Evolutionary conservation across 2,888 invertebrate species (phyloP).

Genomic region (Microplitis deprimator): DNA sequence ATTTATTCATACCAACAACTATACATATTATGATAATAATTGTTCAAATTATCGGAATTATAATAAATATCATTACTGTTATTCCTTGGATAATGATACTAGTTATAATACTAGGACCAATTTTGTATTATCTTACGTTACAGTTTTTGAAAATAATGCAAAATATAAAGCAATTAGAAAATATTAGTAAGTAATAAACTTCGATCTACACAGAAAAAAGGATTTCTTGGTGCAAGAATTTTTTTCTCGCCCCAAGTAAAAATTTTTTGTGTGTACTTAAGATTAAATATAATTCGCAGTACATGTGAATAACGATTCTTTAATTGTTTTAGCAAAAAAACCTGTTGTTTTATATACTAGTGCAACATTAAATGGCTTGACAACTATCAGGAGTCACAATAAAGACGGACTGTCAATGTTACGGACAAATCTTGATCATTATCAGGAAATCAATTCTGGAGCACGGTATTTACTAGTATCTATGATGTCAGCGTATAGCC

Average conservation of each 20-base stretch:
- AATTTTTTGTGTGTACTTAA: too few relatives aligned
- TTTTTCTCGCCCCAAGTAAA: too few relatives aligned
- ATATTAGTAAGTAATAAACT: slow-evolving; percentile 65
- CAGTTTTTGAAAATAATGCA: slow-evolving; percentile 81
- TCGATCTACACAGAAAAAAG: too few relatives aligned
- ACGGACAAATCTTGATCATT: slow-evolving; percentile 80
- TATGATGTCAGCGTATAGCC: slow-evolving; percentile 79
- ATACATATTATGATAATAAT: slow-evolving; percentile 74
- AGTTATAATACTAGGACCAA: slow-evolving; percentile 74
- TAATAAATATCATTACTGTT: slow-evolving; percentile 73
- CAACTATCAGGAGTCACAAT: slow-evolving; percentile 87
- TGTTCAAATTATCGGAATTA: slow-evolving; percentile 70
- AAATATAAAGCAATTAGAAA: slow-evolving; percentile 79
- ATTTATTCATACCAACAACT: slow-evolving; percentile 73
- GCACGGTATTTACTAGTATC: slow-evolving; percentile 80
- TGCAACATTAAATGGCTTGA: slow-evolving; percentile 86
- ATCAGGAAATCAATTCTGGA: slow-evolving; percentile 80
- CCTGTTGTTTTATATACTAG: slow-evolving; percentile 94
- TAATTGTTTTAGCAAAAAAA: slow-evolving; percentile 75
- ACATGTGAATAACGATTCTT: background rate
- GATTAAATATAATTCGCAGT: too few relatives aligned
- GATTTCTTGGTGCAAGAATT: too few relatives aligned
- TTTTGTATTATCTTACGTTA: slow-evolving; percentile 77
- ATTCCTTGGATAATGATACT: slow-evolving; percentile 80
- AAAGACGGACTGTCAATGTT: slow-evolving; percentile 78